Evolutionary conservation across 1,140 invertebrate species (phyloP), one percentile per base, ranked within the genome.

Genomic region (Drosophila tristis): DNA sequence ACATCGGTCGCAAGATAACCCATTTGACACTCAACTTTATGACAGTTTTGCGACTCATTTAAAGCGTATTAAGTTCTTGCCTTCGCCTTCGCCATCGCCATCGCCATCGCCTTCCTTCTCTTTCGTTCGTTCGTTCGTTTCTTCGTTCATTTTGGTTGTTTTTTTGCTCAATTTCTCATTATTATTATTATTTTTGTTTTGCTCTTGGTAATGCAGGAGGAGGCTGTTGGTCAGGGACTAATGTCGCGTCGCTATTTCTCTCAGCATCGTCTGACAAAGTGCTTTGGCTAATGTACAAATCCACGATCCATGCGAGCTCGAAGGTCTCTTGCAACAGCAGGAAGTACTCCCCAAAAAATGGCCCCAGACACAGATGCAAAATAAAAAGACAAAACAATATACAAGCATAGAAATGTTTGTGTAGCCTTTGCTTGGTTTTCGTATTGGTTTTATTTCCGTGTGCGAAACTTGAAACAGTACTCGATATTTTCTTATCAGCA

Each of bases 11-110:
- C 44, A 65, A 57, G 66, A 71, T 71, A 71, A 71, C 67, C 67
- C 67, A 71, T 70, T 70, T 70, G 67, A 71, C 67, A 71, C 67
- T 71, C 65, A 25, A 67, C 64, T 63, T 63, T 47, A 63, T 63
- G 66, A 56, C 66, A 70, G 64, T 70, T 70, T 39, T 68, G 66
- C 66, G 67, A 71, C 64, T 71, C 67, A 71, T 71, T 71, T 71
- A 71, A 71, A 71, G 67, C 47, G 67, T 71, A 71, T 71, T 71
- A 71, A 71, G 67, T 71, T 71, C 53, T 70, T 58, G 43, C 61
- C 35, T 47, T 65, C n/a, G 23, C 16, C 65, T 20, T 20, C 20
- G 20, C 2, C 4, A 2, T 65, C n/a, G 23, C 16, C 65, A 15
- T 20, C 20, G 20, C 2, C 4, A 2, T 4, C 23, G 43, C 25